These are phyloP conservation scores for Porites divaricata DNA, from an alignment of 92 coral and sea anemone genomes.

Conservation along the genomic window DNA sequence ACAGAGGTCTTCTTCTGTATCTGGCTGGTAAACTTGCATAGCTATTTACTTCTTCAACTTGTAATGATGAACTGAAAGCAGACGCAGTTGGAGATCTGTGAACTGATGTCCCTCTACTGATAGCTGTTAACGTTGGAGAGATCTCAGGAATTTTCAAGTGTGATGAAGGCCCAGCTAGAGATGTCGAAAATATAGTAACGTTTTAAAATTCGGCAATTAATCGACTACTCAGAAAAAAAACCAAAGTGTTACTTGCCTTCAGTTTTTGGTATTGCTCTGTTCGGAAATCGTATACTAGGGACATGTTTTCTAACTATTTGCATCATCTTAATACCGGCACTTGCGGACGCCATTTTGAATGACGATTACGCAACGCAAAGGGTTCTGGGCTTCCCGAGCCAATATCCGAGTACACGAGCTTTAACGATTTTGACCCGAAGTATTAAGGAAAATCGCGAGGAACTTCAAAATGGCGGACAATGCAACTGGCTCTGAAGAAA, in stretches of 20 bases:
- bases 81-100: slow-evolving; percentile 4
- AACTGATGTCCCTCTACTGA: slow-evolving; percentile 31
- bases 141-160: slow-evolving; percentile 40
- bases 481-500: slow-evolving; percentile 34
- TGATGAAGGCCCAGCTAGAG: slow-evolving; percentile 8
- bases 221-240: background rate
- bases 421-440: background rate
- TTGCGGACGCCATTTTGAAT: slow-evolving; percentile 92
- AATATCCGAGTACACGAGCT: background rate
- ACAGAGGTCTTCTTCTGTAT: slow-evolving; percentile 73
- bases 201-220: background rate
- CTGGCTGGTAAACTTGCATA: slow-evolving; percentile 73
- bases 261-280: slow-evolving; percentile 64
- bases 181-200: background rate
- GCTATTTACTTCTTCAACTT: slow-evolving; percentile 18
- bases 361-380: slow-evolving; percentile 13
- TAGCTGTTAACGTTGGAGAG: slow-evolving; percentile 52
- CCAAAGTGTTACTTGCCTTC: slow-evolving; percentile 52
- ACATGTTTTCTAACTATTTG: slow-evolving; percentile 83
- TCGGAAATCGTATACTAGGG: slow-evolving; percentile 91
- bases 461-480: slow-evolving; percentile 87
- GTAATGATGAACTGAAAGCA: background rate
- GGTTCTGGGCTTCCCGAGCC: background rate
- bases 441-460: background rate
- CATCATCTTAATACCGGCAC: slow-evolving; percentile 47